These are phyloP conservation scores for Cyclophora punctaria DNA, from an alignment of 2,888 invertebrate genomes.

Conservation along the genomic window DNA sequence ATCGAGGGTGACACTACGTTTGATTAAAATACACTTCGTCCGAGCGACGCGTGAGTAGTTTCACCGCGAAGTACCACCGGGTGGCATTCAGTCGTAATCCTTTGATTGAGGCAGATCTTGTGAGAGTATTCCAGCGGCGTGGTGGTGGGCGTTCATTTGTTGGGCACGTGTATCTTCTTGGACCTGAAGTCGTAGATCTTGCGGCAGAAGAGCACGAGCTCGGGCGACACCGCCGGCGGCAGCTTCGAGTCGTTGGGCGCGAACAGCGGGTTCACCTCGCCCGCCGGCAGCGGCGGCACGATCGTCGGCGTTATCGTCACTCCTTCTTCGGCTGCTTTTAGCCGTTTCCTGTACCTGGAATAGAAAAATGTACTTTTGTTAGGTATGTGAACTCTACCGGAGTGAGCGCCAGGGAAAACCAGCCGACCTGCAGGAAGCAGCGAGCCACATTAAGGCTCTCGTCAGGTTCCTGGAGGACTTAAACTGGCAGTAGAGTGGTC, in stretches of 20 bases:
- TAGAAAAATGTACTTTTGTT: not conserved
- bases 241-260: slow-evolving; percentile 76
- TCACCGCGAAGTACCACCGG: slow-evolving; percentile 16
- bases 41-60: not conserved
- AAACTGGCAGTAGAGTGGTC: too few relatives aligned
- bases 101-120: slow-evolving; percentile 5
- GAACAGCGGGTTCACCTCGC: slow-evolving; percentile 68
- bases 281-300: slow-evolving; percentile 81
- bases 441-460: too few relatives aligned
- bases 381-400: too few relatives aligned
- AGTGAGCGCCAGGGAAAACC: too few relatives aligned
- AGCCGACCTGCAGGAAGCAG: too few relatives aligned
- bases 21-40: slow-evolving; percentile 19
- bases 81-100: not conserved
- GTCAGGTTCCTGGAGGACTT: too few relatives aligned
- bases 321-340: slow-evolving; percentile 86
- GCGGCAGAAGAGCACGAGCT: slow-evolving; percentile 95
- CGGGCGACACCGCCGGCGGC: slow-evolving; percentile 78
- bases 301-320: slow-evolving; percentile 80
- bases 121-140: too few relatives aligned
- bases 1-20: slow-evolving; percentile 41
- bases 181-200: slow-evolving; percentile 95
- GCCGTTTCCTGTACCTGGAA: slow-evolving; percentile 87
- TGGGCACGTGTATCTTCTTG: slow-evolving; percentile 78
- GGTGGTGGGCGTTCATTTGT: slow-evolving; percentile 45